phyloP scores from a whole-genome alignment of 2,888 invertebrate genomes.

The Lasioglossum morio region DNA sequence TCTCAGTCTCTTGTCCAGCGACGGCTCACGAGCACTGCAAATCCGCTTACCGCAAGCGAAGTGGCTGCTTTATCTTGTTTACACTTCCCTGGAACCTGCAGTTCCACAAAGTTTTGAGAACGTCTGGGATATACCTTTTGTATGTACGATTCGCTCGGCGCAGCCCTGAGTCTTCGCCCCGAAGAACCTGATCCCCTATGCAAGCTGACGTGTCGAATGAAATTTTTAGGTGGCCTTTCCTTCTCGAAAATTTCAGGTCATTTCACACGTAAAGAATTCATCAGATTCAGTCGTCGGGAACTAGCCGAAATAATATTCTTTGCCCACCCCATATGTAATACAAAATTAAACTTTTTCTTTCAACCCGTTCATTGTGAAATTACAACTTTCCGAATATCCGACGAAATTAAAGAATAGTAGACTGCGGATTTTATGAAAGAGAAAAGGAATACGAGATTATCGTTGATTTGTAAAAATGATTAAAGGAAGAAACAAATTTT shows the following conservation, averaged over 20 bases:
- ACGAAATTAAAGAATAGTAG: too few species aligned
- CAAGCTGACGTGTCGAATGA: neutral
- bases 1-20: slow-evolving; percentile 20
- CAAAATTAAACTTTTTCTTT: too few species aligned
- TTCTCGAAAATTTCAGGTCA: neutral
- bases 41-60: slow-evolving; percentile 43
- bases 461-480: too few species aligned
- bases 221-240: neutral
- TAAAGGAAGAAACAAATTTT: too few species aligned
- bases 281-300: neutral
- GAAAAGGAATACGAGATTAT: too few species aligned
- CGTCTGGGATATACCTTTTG: neutral
- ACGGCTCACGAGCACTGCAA: slow-evolving; percentile 26
- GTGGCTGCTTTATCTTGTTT: slow-evolving; percentile 29
- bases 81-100: slow-evolving; percentile 6
- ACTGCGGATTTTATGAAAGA: too few species aligned
- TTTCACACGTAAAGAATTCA: neutral
- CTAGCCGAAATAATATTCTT: neutral
- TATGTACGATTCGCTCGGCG: neutral
- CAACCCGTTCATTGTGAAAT: too few species aligned
- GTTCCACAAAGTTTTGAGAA: neutral
- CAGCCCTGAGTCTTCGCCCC: neutral
- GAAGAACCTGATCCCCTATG: neutral
- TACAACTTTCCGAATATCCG: too few species aligned
- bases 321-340: neutral